Conservation (phyloP, 2,797 vertebrate species). For the Mustela erminea region DNA sequence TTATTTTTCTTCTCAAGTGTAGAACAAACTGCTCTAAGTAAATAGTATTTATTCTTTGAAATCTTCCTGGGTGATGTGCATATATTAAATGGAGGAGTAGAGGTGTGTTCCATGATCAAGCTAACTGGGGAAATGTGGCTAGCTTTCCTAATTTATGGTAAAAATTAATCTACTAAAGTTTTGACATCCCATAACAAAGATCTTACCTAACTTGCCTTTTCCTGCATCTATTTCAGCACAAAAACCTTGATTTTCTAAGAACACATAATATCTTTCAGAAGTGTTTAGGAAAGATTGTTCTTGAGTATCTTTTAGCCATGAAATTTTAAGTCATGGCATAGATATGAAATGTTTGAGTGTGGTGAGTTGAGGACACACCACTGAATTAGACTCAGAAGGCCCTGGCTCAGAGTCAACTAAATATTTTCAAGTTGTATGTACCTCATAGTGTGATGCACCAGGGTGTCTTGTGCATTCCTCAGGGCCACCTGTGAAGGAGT, state of each 20-base stretch:
- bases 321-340: neutral
- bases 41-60: slow-evolving; percentile 22
- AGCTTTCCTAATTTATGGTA: neutral
- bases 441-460: neutral
- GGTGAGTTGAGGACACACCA: neutral
- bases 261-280: neutral
- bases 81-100: neutral
- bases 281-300: slow-evolving; percentile 6
- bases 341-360: neutral
- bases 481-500: neutral
- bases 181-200: neutral
- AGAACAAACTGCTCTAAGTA: neutral
- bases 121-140: neutral
- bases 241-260: slow-evolving; percentile 29
- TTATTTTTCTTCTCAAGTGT: slow-evolving; percentile 35
- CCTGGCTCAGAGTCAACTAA: neutral
- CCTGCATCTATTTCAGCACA: neutral
- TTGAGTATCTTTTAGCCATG: neutral
- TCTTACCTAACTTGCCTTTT: neutral
- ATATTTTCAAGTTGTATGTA: neutral
- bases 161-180: neutral
- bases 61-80: neutral
- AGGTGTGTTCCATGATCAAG: neutral
- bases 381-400: neutral
- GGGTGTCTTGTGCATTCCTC: neutral